Base-by-base conservation (phyloP, 2,888 invertebrate genomes). In the Galerucella calmariensis region DNA sequence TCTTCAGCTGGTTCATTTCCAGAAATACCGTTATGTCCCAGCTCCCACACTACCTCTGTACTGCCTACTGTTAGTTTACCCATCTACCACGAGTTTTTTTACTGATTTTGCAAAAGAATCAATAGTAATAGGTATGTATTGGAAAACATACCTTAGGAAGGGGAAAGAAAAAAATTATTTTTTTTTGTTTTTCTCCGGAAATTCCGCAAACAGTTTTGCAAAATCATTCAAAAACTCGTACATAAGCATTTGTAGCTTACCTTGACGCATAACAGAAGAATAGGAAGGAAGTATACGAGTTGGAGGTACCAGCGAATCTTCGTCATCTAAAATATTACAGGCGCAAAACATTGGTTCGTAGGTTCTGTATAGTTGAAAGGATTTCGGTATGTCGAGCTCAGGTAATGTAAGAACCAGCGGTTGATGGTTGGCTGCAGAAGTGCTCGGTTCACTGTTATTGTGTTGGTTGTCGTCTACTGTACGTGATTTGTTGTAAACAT, bases 181-280 rank as follows among this genome's bases (percentile, higher is more conserved):
- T 20, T 20, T 20, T 20, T 20, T 0, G 20, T 20, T 20, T 20
- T 20, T 20, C 20, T 20, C 20, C 20, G 20, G 20, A 20, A 20
- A 20, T 20, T 20, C 20, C n/a, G n/a, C n/a, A n/a, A n/a, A n/a
- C n/a, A n/a, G n/a, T n/a, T n/a, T n/a, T n/a, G n/a, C n/a, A n/a
- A n/a, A 27, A 27, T 2, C 27, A 3, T 27, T 27, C 27, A 27
- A 27, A 27, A 27, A 27, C 27, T 27, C 27, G 1, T 27, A 27
- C 2, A 3, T 6, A 35, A 35, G 35, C 35, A 9, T 8, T 9
- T 41, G 20, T 56, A 20, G 20, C 65, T 56, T 16, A 72, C 73
- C 73, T 66, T 65, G 69, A n/a, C 81, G 81, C 79, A 86, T 79
- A 8, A 86, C 83, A 5, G 85, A 82, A 0, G 86, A 86, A 77